A percentile compares a stretch with the other conserved stretches of the same genome.
Conservation (phyloP, 2,797 vertebrate genomes). For the Microtus obscurus region DNA sequence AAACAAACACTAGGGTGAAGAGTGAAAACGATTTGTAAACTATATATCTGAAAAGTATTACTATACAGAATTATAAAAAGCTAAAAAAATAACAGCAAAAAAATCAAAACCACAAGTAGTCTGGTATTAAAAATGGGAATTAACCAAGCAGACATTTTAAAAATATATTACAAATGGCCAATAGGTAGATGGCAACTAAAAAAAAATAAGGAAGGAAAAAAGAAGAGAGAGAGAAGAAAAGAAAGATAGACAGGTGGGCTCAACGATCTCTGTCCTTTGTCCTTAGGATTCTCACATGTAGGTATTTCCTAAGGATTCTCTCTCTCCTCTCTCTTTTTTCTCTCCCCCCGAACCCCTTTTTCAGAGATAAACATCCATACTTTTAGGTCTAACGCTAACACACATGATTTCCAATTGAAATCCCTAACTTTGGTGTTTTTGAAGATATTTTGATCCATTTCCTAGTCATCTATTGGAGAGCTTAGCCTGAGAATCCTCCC, state of each 20-base stretch:
- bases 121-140: not conserved
- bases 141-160: not conserved
- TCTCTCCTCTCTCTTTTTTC: not conserved
- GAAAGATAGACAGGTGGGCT: not conserved
- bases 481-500: conserved; percentile 3
- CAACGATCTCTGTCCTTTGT: not conserved
- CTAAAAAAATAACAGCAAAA: not conserved
- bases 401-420: too few species aligned
- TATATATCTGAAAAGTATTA: not conserved
- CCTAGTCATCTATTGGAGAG: not conserved
- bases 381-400: too few species aligned
- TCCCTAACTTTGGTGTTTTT: not conserved
- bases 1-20: not conserved
- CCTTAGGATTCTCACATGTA: not conserved
- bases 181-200: not conserved
- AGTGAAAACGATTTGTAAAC: not conserved
- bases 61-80: not conserved
- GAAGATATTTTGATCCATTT: not conserved
- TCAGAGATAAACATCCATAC: too few species aligned
- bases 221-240: too few species aligned
- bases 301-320: not conserved
- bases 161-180: not conserved
- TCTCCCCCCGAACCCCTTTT: too few species aligned
- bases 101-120: not conserved
- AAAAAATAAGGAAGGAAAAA: not conserved